Conservation (phyloP, 2,113 vertebrate species). For the Anhinga anhinga region DNA sequence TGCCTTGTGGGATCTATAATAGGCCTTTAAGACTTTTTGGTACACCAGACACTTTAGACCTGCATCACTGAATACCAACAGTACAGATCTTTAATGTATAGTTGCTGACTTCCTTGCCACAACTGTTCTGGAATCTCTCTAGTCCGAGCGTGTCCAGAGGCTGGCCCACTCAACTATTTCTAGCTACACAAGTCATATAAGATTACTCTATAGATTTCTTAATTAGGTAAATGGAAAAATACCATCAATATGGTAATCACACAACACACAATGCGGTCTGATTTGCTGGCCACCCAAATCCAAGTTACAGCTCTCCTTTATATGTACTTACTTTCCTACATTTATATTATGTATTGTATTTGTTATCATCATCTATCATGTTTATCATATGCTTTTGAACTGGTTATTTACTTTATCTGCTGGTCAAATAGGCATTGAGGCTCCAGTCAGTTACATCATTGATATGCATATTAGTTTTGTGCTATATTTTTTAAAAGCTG, state of each 20-base stretch:
- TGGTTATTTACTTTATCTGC: neutral
- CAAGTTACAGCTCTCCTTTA: neutral
- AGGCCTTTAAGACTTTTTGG: neutral
- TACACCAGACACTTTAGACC: neutral
- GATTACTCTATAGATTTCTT: neutral
- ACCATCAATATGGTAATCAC: neutral
- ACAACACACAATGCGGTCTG: neutral
- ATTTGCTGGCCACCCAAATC: neutral
- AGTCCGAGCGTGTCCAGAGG: neutral
- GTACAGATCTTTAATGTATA: neutral
- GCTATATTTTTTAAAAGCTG: neutral
- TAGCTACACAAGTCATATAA: neutral
- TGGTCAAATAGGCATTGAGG: neutral
- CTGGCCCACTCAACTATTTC: neutral
- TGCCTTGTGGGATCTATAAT: neutral
- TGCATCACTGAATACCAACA: neutral
- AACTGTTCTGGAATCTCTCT: neutral
- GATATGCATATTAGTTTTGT: neutral
- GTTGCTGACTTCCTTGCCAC: neutral
- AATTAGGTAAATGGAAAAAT: neutral
- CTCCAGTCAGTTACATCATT: neutral
- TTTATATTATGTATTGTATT: neutral
- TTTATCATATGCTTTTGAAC: neutral
- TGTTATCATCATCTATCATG: neutral
- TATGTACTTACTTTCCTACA: neutral